Percentiles rank a stretch among this genome's conserved stretches.
Evolutionary conservation across 2,113 vertebrate genomes (phyloP).

Genomic region (Hoplias malabaricus): DNA sequence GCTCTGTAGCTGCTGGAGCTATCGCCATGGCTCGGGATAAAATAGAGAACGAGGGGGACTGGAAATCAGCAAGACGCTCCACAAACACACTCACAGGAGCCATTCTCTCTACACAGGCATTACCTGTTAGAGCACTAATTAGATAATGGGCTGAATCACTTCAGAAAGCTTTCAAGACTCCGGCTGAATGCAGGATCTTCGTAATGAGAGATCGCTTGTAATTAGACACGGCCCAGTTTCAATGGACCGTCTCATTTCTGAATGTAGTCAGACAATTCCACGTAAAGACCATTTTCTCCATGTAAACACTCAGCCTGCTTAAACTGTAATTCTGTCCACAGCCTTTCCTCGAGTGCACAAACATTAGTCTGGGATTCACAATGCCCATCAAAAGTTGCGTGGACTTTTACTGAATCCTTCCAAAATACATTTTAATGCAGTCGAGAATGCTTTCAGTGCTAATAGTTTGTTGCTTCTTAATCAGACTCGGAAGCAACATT

Average conservation of each 20-base stretch:
- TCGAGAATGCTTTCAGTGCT: no score
- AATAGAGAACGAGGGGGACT: background rate
- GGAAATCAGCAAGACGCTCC: slow-evolving; percentile 14
- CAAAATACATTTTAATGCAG: no score
- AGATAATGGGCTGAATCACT: slow-evolving; percentile 41
- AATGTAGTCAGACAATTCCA: background rate
- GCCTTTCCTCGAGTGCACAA: background rate
- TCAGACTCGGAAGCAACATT: no score
- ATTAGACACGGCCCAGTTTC: background rate
- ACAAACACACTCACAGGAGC: slow-evolving; percentile 2
- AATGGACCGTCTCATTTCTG: background rate
- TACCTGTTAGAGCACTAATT: slow-evolving; percentile 23
- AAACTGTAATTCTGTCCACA: background rate
- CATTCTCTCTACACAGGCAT: slow-evolving; percentile 19
- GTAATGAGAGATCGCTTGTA: background rate
- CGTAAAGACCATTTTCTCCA: background rate
- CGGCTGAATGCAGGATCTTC: background rate
- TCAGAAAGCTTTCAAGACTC: slow-evolving; percentile 29
- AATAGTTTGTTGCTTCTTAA: no score
- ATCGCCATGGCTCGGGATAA: slow-evolving; percentile 19
- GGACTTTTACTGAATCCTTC: no score
- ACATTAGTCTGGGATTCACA: background rate
- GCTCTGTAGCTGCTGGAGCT: slow-evolving; percentile 10
- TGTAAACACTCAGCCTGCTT: background rate
- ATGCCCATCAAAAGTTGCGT: no score